A percentile compares a stretch with the other conserved stretches of the same genome.
Evolutionary conservation across 2,797 vertebrate species (phyloP).

Genomic region (Pteropus rufus): DNA sequence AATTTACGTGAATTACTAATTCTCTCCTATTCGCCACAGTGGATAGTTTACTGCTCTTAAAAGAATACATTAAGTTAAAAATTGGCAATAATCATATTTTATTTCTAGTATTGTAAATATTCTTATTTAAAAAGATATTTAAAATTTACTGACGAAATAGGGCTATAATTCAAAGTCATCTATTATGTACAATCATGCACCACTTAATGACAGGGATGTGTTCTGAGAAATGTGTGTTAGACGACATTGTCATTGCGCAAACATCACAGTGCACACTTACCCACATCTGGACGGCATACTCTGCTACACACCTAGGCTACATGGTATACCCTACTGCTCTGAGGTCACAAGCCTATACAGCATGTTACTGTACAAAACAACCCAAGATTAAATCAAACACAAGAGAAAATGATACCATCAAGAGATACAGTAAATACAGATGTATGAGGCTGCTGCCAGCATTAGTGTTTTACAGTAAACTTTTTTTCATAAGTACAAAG

Average conservation of each 20-base stretch:
- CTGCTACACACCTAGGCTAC: not conserved
- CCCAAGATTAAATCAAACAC: not conserved
- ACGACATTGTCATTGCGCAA: not conserved
- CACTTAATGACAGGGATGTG: not conserved
- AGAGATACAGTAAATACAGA: not conserved
- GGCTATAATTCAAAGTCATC: not conserved
- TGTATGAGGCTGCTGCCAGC: not conserved
- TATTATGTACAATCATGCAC: not conserved
- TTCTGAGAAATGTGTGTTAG: not conserved
- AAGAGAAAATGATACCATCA: not conserved
- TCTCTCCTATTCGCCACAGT: not conserved
- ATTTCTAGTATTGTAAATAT: not conserved
- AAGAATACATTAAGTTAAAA: not conserved
- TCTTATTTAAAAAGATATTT: conserved; percentile 8
- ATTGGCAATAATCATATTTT: not conserved
- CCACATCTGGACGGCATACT: not conserved
- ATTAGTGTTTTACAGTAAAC: not conserved
- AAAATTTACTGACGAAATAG: not conserved
- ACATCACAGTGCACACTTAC: not conserved
- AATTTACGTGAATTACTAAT: not conserved
- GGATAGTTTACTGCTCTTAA: not conserved
- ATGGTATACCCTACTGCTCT: not conserved
- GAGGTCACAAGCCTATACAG: not conserved
- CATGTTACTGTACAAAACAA: not conserved
- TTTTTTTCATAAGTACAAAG: not conserved